Evolutionary conservation across 2,113 vertebrate species (phyloP).

Genomic region (Sylvia atricapilla): DNA sequence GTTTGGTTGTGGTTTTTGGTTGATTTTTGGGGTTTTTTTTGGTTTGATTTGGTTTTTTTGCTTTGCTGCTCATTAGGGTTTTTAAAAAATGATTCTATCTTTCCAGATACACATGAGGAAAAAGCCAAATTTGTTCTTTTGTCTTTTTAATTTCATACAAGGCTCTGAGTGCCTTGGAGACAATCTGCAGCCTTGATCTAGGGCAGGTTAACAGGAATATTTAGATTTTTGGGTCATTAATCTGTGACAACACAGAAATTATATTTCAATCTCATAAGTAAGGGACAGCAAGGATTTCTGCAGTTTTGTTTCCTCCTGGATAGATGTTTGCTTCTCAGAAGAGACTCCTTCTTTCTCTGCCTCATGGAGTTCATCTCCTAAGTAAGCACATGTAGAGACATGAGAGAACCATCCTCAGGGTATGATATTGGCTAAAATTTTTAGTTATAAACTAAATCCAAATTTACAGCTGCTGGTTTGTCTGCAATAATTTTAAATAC

Average conservation of each 20-base stretch:
- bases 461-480: not conserved
- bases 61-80: not conserved
- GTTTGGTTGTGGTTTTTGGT: not conserved
- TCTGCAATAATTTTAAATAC: not conserved
- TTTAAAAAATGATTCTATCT: not conserved
- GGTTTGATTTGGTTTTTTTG: not conserved
- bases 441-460: not conserved
- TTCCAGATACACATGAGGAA: not conserved
- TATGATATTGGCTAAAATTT: not conserved
- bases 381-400: not conserved
- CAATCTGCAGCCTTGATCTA: not conserved
- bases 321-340: not conserved
- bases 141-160: not conserved
- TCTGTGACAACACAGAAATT: not conserved
- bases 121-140: not conserved
- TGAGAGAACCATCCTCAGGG: not conserved
- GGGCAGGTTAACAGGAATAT: not conserved
- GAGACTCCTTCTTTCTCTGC: not conserved
- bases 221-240: not conserved
- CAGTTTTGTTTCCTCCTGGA: not conserved
- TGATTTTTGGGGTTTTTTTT: too few relatives aligned
- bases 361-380: rapidly evolving
- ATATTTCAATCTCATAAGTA: not conserved
- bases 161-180: not conserved
- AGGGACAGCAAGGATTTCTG: not conserved